phyloP scores from a whole-genome alignment of 2,888 invertebrate genomes.

The Smittia aterrima region DNA sequence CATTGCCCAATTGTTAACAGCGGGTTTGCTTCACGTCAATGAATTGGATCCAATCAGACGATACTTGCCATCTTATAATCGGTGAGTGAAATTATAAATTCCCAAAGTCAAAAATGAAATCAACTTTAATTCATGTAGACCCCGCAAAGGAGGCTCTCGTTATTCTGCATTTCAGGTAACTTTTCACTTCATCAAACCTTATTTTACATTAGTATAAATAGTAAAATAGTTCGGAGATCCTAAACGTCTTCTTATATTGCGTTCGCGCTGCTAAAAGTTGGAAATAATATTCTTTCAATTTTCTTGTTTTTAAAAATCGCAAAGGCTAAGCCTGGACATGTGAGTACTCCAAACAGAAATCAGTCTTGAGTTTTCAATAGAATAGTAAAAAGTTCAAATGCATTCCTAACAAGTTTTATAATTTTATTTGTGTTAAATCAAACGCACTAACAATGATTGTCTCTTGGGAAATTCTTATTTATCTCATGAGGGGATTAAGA shows the following conservation, averaged over 20 bases:
- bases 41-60: conserved; percentile 94
- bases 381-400: not conserved
- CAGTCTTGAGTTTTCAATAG: not conserved
- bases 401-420: not conserved
- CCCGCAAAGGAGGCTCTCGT: conserved; percentile 49
- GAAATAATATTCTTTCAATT: conserved; percentile 8
- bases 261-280: too few species aligned
- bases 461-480: not conserved
- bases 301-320: not conserved
- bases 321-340: conserved; percentile 61
- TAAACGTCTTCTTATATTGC: not conserved
- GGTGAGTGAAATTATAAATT: conserved; percentile 69
- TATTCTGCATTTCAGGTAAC: conserved; percentile 96
- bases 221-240: not conserved
- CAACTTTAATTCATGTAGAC: not conserved
- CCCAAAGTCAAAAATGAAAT: not conserved
- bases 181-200: too few species aligned
- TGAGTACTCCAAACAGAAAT: conserved; percentile 56
- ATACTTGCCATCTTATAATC: conserved; percentile 92
- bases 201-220: conserved; percentile 29
- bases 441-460: not conserved
- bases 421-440: not conserved
- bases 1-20: conserved; percentile 86
- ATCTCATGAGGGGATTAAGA: not conserved
- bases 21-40: conserved; percentile 84